Evolutionary conservation across 2,888 invertebrate species (phyloP).

Genomic region (Bembecia ichneumoniformis): DNA sequence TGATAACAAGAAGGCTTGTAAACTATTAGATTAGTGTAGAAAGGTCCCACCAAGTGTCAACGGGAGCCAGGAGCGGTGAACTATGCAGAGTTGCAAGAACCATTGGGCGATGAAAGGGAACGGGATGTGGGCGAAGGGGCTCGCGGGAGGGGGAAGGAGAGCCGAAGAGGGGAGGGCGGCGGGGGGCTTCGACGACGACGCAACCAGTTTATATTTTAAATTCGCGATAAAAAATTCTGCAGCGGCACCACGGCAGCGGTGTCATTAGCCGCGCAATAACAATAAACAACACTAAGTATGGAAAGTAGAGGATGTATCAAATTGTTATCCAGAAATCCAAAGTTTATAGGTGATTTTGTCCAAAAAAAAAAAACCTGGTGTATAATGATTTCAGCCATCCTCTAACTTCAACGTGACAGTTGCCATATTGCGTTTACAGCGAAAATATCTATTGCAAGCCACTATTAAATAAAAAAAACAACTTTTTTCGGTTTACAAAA

Average conservation of each 20-base stretch:
- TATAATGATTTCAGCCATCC: too few relatives aligned
- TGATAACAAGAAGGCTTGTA: too few relatives aligned
- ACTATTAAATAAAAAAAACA: too few relatives aligned
- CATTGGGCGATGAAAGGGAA: slow-evolving; percentile 5
- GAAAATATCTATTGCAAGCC: too few relatives aligned
- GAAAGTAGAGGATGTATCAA: background rate
- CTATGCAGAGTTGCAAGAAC: slow-evolving; percentile 6
- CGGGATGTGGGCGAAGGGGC: slow-evolving; percentile 2
- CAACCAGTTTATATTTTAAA: slow-evolving; percentile 63
- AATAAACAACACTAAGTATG: background rate
- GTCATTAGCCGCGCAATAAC: slow-evolving; percentile 53
- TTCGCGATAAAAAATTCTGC: slow-evolving; percentile 66
- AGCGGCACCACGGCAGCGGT: slow-evolving; percentile 58
- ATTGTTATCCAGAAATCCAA: background rate
- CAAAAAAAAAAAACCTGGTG: too few relatives aligned
- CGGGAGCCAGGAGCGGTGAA: slow-evolving; percentile 8
- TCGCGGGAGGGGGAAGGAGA: slow-evolving; percentile 6
- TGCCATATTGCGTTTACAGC: too few relatives aligned
- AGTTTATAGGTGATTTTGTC: too few relatives aligned
- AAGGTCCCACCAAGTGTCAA: background rate
- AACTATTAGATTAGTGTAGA: background rate
- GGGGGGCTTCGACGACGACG: slow-evolving; percentile 20
- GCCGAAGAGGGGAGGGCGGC: slow-evolving; percentile 6
- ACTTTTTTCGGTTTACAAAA: too few relatives aligned
- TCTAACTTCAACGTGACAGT: too few relatives aligned